A percentile compares a stretch with the other conserved stretches of the same genome.
phyloP scores from a whole-genome alignment of 2,113 vertebrate genomes.

The Pungitius pungitius region DNA sequence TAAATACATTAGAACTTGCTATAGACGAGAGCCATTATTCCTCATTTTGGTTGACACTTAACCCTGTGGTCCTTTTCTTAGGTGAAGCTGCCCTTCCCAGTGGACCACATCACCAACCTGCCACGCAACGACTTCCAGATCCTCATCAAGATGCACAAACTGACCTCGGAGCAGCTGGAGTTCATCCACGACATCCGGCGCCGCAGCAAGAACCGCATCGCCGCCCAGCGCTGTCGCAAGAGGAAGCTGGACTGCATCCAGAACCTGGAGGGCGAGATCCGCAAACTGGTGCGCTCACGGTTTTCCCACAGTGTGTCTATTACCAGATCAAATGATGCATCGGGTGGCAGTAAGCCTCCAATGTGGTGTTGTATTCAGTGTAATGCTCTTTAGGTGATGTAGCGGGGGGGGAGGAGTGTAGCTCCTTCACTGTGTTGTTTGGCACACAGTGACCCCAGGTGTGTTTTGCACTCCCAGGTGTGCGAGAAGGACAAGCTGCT shows the following conservation, averaged over 20 bases:
- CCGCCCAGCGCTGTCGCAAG: conserved; percentile 95
- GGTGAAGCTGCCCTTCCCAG: conserved; percentile 96
- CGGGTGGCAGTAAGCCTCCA: not conserved
- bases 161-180: conserved; percentile 95
- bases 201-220: conserved; percentile 95
- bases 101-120: conserved; percentile 96
- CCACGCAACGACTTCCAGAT: conserved; percentile 98
- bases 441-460: not conserved
- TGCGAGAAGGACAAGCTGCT: conserved; percentile 94
- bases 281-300: conserved; percentile 84
- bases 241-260: conserved; percentile 98
- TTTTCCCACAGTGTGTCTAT: no score
- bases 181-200: conserved; percentile 93
- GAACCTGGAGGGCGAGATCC: conserved; percentile 94
- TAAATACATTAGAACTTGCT: no score
- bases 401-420: not conserved
- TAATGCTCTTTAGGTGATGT: not conserved
- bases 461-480: conserved; percentile 78
- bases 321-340: not conserved
- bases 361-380: not conserved
- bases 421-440: not conserved
- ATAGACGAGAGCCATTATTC: no score
- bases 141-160: conserved; percentile 97
- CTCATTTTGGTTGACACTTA: no score
- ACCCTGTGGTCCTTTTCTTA: conserved; percentile 55